Evolutionary conservation across 2,797 vertebrate genomes (phyloP).

Genomic region (Anolis apletophallus): DNA sequence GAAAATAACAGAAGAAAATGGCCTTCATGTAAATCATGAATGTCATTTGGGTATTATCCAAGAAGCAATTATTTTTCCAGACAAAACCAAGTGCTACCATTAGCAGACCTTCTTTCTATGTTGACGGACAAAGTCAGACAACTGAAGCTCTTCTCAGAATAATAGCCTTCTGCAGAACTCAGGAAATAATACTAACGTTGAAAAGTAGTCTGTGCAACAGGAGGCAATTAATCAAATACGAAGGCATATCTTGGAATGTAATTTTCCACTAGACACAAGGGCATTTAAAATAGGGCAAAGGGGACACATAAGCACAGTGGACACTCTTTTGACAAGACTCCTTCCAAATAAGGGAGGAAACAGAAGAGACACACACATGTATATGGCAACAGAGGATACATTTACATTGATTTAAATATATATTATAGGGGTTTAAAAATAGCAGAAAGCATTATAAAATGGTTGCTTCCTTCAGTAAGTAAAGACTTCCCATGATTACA

Average conservation of each 20-base stretch:
- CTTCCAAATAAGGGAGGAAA: not conserved
- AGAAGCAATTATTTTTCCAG: slow-evolving; percentile 60
- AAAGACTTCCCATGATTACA: not conserved
- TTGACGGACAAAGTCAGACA: slow-evolving; percentile 43
- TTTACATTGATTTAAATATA: not conserved
- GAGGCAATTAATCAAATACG: slow-evolving; percentile 1
- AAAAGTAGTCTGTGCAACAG: not conserved
- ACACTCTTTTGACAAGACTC: not conserved
- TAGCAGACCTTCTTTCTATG: slow-evolving; percentile 30
- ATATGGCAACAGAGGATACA: not conserved
- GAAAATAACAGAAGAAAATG: slow-evolving; percentile 63
- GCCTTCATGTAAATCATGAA: slow-evolving; percentile 61
- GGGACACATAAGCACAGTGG: not conserved
- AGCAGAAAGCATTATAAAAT: not conserved
- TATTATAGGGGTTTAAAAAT: not conserved
- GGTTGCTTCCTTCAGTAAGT: not conserved
- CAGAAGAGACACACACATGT: not conserved
- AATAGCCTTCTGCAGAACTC: slow-evolving; percentile 32
- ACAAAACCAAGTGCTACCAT: slow-evolving; percentile 62
- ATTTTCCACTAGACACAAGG: slow-evolving; percentile 20
- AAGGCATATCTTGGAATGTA: slow-evolving; percentile 2
- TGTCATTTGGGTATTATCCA: slow-evolving; percentile 63
- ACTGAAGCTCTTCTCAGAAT: slow-evolving; percentile 58
- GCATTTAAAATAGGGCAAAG: slow-evolving; percentile 9
- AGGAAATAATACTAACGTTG: slow-evolving; percentile 5